Base-by-base conservation (phyloP, 2,888 invertebrate species). In the Copidosoma aretas region DNA sequence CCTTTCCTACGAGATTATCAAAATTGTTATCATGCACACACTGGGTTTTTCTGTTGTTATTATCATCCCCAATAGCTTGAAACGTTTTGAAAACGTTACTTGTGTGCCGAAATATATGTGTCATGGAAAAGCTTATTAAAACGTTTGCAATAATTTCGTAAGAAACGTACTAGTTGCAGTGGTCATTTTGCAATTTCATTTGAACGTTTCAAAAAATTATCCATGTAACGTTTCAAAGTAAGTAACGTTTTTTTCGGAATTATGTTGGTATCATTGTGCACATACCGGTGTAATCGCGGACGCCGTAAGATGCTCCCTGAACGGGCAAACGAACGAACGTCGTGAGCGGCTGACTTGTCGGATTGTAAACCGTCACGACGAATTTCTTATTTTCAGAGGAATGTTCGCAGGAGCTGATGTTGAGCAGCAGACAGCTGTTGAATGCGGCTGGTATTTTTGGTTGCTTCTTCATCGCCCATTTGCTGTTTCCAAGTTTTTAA, bases 331-430 rank as follows among this genome's bases (percentile, higher is more conserved):
- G 85, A 0, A 92, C 85, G 21, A 88, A 88, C 14, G 88, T 86
- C 1, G 83, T 84, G 0, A 89, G 85, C 0, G 84, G 75, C 83
- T 89, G 89, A 2, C 90, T 91, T 39, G 94, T 77, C 0, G 95
- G 94, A 83, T 97, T 97, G 81, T 95, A 95, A 0, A 94, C 79
- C 0, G 92, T 91, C 0, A 95, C 88, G 3, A 91, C 86, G 79
- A 95, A 91, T 67, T 86, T 84, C 0, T 86, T 77, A 24, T 83
- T 86, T 1, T 82, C 79, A 79, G 94, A 93, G 0, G 91, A 89
- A 0, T 89, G 80, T 0, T 81, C 79, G 77, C 96, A 97, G 41
- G 89, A 86, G 64, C 94, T 94, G 17, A 94, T 89, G 78, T 97
- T 97, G 12, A 91, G 80, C 8, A 89, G 82, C 56, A 87, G 83